Evolutionary conservation across 2,888 invertebrate species (phyloP), one percentile per base, ranked within the genome.

Genomic region (Pristionchus mayeri): DNA sequence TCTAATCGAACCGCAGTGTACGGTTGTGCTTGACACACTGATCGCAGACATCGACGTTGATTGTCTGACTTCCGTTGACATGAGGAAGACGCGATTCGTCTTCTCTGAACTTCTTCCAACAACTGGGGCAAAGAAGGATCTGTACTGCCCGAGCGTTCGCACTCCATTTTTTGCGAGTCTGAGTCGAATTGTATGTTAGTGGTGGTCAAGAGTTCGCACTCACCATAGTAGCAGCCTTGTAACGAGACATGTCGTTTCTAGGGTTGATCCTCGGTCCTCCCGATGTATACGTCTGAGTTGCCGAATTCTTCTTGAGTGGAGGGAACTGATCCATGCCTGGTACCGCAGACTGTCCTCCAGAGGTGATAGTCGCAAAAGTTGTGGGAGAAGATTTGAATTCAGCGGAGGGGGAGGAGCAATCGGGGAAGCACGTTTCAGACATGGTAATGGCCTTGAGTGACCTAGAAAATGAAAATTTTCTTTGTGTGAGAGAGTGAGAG

Each of bases 1-100:
- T 57, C 57, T 57, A 71, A 71, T 37, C 71, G n/a, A 27, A 71
- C 9, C 71, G 71, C 16, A 37, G 37, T 13, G 3, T 7, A 1
- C 71, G 71, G 30, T 71, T 71, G 37, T 71, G 18, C 18, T 37
- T 71, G 37, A 71, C 71, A 71, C 71, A 71, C 30, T 71, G 71
- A 37, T 71, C 34, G n/a, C n/a, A n/a, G n/a, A n/a, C n/a, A n/a
- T n/a, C n/a, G 2, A 37, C 71, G 4, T 71, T 40, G 7, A 71
- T 27, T 0, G 71, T 71, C 30, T 71, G 71, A 18, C 6, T 2
- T 2, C 71, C 71, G 13, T 71, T 71, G 18, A 1, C 16, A 3
- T 0, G 18, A 4, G n/a, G 37, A 2, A 71, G 9, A 0, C 40
- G 37, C 3, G 11, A 24, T n/a, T 71, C 71, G 2, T 71, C 71